Base-by-base conservation (phyloP, 2,113 vertebrate species). In the Carassius gibelio region DNA sequence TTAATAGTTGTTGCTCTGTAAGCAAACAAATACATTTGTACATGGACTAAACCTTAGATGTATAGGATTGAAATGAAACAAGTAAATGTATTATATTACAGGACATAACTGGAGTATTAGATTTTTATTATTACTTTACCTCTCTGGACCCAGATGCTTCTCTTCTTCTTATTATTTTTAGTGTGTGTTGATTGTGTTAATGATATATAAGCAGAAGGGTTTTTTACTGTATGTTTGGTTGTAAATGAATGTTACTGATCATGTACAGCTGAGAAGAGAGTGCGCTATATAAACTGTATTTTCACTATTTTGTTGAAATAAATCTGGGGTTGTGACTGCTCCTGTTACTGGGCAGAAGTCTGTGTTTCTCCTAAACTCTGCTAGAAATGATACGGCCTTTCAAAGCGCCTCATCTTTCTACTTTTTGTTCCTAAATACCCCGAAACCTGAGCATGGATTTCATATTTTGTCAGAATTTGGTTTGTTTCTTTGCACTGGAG, bases 271-370 rank as follows among this genome's bases (percentile, higher is more conserved):
- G 83, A 87, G 84, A 89, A 90, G 83, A 92, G 87, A 92, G 59
- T 50, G 83, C 72, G 91, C 81, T 93, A 90, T 88, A 92, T 90
- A 92, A 88, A 90, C 87, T 93, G 91, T 94, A 90, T 93, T 94
- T 94, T 93, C 76, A 92, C 89, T 93, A 94, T 93, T 93, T 94
- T 93, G 90, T 92, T 93, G 90, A 87, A 89, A 89, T 89, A 85
- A 90, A 91, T 89, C 82, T 52, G 13, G 91, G 88, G 88, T 92
- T 85, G 88, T 90, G 90, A 90, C 89, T 72, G 88, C 87, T 89
- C 88, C 75, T 86, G 75, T 89, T 69, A 81, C 6, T 4, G 84
- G 90, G 89, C 89, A 90, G 91, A 90, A 91, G 82, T 90, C 6
- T 17, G 19, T 8, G 10, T 2, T 21, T 45, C 42, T n/a, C 8